Evolutionary conservation across 2,113 vertebrate genomes (phyloP), one percentile per base, ranked within the genome.

Genomic region (Centropristis striata): DNA sequence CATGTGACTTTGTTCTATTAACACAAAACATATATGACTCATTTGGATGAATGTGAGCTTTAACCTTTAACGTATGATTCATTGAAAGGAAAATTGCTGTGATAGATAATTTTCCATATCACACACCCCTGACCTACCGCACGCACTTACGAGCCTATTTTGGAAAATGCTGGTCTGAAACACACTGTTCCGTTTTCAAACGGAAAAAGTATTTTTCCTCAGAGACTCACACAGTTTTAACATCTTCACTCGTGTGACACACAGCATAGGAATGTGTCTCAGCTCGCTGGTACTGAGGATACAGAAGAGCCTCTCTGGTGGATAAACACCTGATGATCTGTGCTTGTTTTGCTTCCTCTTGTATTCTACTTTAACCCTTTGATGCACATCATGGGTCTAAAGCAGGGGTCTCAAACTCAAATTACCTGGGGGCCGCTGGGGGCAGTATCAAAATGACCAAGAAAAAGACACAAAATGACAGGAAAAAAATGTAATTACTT

Each of bases 251-350:
- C 10, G 36, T 77, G 71, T 85, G 72, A 83, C 60, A 73, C 66
- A 83, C 16, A 18, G 14, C 8, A 11, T 21, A 83, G 81, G 83
- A 83, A 89, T 87, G 65, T 72, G 20, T 74, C 27, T 49, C 50
- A 71, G 58, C 20, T 58, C 15, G 0, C 20, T 66, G 51, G 12
- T 76, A 65, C 57, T 37, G 23, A 36, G 5, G 47, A 71, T 47
- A 80, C 18, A 21, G 67, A 72, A 21, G 20, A 69, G 18, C 36
- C 49, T 50, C 55, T 80, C 53, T 66, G 54, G 53, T 67, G 54
- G 37, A 44, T 44, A 71, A 49, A 44, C 47, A 42, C 20, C 71
- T 81, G 60, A 57, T 86, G 50, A 73, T 81, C 79, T 61, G 23
- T 77, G 46, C n/a, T 11, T 75, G 61, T 87, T 83, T 32, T 78